Evolutionary conservation across 2,888 invertebrate species (phyloP), one percentile per base, ranked within the genome.

Genomic region (Orthosia cruda): DNA sequence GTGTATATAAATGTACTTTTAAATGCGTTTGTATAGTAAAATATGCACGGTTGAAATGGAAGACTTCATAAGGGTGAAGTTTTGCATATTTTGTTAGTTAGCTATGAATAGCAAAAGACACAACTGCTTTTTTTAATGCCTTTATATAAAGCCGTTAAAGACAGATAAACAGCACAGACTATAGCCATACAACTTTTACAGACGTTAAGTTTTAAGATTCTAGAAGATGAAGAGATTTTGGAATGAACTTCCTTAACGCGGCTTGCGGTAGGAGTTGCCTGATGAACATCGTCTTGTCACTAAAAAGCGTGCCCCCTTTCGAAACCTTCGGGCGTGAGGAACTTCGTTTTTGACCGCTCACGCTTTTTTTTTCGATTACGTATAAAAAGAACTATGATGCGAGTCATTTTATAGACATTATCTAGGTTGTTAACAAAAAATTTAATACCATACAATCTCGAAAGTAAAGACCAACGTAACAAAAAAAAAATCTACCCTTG

Each of bases 71-170:
- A 54, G 23, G 32, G 18, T 40, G 4, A 47, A 32, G n/a, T 23
- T 74, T 75, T 54, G 54, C 75, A 66, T 75, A n/a, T n/a, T n/a
- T 65, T 54, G 23, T 66, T 15, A 9, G 61, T 9, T 3, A 15
- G n/a, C 52, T 54, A 45, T 52, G 13, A 65, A 70, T 54, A 54
- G 15, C 4, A 54, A 63, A 23, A 54, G 52, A 65, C 26, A n/a
- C 2, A 12, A 18, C 1, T 9, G 3, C 7, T 52, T 16, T 66
- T 68, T 23, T 45, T 23, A 15, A 12, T 23, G 4, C 5, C 32
- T 40, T 7, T 32, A 16, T 40, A 40, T 20, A 20, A 13, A 32
- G 11, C 11, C 1, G 1, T 40, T 63, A 52, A 23, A 20, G 18
- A 16, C 12, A 20, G 7, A 40, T 2, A 40, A 13, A n/a, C n/a